Percentiles rank a stretch among this genome's conserved stretches.
Conservation (phyloP, 2,888 invertebrate genomes). For the Laothoe populi region DNA sequence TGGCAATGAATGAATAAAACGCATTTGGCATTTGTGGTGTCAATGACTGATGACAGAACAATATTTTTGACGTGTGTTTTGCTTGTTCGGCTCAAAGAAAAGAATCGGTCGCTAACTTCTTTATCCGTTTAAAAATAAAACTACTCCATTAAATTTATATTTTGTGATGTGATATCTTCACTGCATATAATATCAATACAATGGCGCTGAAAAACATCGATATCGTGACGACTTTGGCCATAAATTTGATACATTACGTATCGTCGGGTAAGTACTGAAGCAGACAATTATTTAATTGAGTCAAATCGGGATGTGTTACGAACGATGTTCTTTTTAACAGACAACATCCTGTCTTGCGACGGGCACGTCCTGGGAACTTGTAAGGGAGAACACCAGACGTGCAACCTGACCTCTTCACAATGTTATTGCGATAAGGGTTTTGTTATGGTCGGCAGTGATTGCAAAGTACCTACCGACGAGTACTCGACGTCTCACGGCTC, state of each 20-base stretch:
- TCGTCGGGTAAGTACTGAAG: constrained; percentile 70
- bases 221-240: constrained; percentile 60
- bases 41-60: constrained; percentile 34
- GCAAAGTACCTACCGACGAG: constrained; percentile 46
- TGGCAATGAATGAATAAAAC: constrained; percentile 26
- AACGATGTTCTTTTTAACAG: constrained; percentile 80
- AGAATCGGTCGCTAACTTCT: constrained; percentile 49
- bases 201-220: constrained; percentile 65
- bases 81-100: constrained; percentile 54
- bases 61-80: constrained; percentile 57
- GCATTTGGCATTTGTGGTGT: constrained; percentile 30
- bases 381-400: constrained; percentile 59
- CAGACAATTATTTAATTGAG: constrained; percentile 82
- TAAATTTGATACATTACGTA: constrained; percentile 66
- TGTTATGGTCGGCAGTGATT: constrained; percentile 56
- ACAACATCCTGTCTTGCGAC: constrained; percentile 78
- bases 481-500: constrained; percentile 49
- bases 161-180: constrained; percentile 68
- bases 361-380: constrained; percentile 58
- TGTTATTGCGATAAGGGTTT: constrained; percentile 66
- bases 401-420: constrained; percentile 52
- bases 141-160: constrained; percentile 40
- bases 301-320: constrained; percentile 71
- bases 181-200: constrained; percentile 39
- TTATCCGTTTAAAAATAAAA: constrained; percentile 47